Base-by-base conservation (phyloP, 2,113 vertebrate species). In the Pelvicachromis taeniatus region DNA sequence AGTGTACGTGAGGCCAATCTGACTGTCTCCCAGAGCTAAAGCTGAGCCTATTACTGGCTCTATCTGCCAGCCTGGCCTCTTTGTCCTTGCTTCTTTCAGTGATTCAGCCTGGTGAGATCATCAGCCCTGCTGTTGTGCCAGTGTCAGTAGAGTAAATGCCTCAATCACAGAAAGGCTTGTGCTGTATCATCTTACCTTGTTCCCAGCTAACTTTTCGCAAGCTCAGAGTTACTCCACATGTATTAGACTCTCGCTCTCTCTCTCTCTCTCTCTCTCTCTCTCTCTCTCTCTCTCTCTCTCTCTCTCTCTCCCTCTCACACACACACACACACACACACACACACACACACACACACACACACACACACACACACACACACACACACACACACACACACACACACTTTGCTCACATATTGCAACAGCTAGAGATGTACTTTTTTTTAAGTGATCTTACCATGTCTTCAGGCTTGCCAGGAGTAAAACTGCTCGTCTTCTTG, bases 401-500 rank as follows among this genome's bases (percentile, higher is more conserved):
- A 26, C 26, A 26, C 26, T 26, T 26, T 10, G 10, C 11, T 70
- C 13, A 65, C 6, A 31, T 13, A 58, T 29, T 75, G 17, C 9
- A 45, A 54, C 83, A 84, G 35, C 12, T 5, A 17, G 3, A 50
- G 4, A 10, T 42, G 33, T 33, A 9, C 11, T 35, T 63, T 63
- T 42, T 19, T 21, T 77, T 1, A 56, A 21, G 13, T 54, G 78
- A 33, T 84, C 48, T 77, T 45, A 93, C 93, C 96, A 98, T 96
- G 75, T 98, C 97, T 33, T 94, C 93, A 91, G 96, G 96, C 92
- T 96, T 97, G 89, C 96, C 97, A 0, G 97, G 96, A 88, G 97
- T 97, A 92, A 99, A 99, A 9, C 96, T 98, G 88, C 97, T 98
- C 94, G 96, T 97, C 93, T 98, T 99, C 94, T 96, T 99, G 33